Base-by-base conservation (phyloP, 1,140 invertebrate genomes). In the Nebria ingens region DNA sequence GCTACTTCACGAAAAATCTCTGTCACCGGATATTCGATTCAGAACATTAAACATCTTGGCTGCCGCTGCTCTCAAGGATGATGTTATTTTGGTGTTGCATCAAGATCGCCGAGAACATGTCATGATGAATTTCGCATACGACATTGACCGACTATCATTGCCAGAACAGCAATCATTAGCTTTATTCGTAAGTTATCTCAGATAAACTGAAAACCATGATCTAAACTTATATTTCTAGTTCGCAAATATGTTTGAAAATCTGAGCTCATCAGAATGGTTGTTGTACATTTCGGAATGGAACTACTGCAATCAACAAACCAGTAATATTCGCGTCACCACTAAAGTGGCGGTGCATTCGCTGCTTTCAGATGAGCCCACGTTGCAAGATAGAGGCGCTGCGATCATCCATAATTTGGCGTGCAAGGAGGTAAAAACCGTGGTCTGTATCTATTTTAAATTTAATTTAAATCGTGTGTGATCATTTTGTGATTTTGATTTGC, bases 401-500 rank as follows among this genome's bases (percentile, higher is more conserved):
- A 84, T 96, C 52, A 84, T 95, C 56, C 87, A 93, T 73, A 96
- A 96, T 71, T 77, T 95, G 55, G 89, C 89, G 61, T 87, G 87
- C 78, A 95, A 94, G 85, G 92, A 96, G 84, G 91, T 91, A 81
- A 93, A 93, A 85, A 90, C 89, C 73, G 90, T 93, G 87, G 91
- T 92, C 84, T 80, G 88, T 87, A 87, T 86, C 78, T 67, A 59
- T 54, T 34, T n/a, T n/a, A n/a, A 21, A n/a, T 55, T 58, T 53
- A 52, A 20, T 63, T 9, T n/a, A 34, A 34, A 34, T 34, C n/a
- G 25, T 34, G 25, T 34, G 25, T 9, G n/a, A 34, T 34, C 25
- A n/a, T 34, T 34, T 34, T n/a, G n/a, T 34, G 25, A 9, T 9
- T 34, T 6, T 34, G 6, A 34, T 34, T 9, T 34, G 25, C 25